These are phyloP conservation scores for Eristalis intricaria DNA, from an alignment of 2,888 invertebrate species.

Conservation along the genomic window DNA sequence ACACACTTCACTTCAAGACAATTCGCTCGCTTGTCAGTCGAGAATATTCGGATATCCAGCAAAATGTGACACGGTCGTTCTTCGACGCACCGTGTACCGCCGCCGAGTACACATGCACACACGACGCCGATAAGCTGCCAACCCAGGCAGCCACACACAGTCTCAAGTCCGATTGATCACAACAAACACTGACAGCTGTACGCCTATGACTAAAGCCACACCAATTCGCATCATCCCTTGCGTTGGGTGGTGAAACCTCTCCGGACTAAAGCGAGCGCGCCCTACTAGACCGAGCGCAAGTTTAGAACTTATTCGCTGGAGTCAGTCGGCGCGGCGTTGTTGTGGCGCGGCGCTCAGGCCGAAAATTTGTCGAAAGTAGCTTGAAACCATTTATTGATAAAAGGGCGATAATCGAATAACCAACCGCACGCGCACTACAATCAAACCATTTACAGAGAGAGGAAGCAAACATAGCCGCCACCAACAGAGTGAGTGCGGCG, in stretches of 20 bases:
- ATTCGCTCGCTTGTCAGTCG: background rate
- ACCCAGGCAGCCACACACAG: conserved; percentile 19
- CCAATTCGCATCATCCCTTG: conserved; percentile 59
- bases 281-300: background rate
- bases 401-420: conserved; percentile 54
- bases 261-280: background rate
- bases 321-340: background rate
- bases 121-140: background rate
- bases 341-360: conserved; percentile 28
- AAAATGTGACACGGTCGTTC: background rate
- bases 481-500: background rate
- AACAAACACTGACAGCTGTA: conserved; percentile 36
- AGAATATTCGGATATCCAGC: background rate
- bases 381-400: conserved; percentile 37
- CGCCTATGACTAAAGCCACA: conserved; percentile 1
- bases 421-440: conserved; percentile 8
- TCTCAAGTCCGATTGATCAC: conserved; percentile 49
- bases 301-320: background rate
- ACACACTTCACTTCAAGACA: background rate
- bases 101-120: background rate
- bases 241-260: conserved; percentile 9
- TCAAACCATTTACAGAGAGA: conserved; percentile 44
- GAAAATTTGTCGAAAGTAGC: conserved; percentile 6
- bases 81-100: conserved; percentile 9
- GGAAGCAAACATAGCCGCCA: background rate